These are phyloP conservation scores for Adela reaumurella DNA, from an alignment of 2,888 invertebrate species.

Conservation along the genomic window DNA sequence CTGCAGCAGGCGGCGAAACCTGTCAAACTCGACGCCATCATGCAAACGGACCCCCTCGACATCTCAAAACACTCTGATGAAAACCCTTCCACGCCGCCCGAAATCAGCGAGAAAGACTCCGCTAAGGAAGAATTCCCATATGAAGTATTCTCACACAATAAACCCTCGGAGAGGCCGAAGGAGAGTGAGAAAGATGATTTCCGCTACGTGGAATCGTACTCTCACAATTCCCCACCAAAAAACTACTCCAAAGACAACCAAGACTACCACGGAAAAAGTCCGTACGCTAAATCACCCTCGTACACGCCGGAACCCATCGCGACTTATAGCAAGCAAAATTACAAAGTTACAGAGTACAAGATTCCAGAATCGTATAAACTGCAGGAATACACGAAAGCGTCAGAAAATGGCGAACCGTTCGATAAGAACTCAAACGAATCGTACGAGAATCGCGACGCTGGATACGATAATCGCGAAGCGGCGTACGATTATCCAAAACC, in stretches of 20 bases:
- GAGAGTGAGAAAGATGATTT: neutral
- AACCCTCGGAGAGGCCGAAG: neutral
- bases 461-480: too few relatives aligned
- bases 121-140: neutral
- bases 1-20: conserved; percentile 19
- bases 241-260: neutral
- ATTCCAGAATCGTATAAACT: neutral
- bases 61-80: too few relatives aligned
- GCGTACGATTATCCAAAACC: neutral
- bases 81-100: too few relatives aligned
- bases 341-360: neutral
- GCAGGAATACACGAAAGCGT: neutral
- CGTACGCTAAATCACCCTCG: neutral
- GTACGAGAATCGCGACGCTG: neutral
- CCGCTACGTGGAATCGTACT: neutral
- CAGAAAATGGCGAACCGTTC: too few relatives aligned
- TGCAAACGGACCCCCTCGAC: conserved; percentile 27
- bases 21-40: conserved; percentile 42
- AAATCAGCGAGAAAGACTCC: neutral
- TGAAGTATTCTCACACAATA: too few relatives aligned
- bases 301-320: neutral
- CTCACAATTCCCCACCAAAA: neutral
- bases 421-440: neutral
- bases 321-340: neutral
- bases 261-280: neutral